phyloP scores from a whole-genome alignment of 2,797 vertebrate species.

The Lateolabrax maculatus region DNA sequence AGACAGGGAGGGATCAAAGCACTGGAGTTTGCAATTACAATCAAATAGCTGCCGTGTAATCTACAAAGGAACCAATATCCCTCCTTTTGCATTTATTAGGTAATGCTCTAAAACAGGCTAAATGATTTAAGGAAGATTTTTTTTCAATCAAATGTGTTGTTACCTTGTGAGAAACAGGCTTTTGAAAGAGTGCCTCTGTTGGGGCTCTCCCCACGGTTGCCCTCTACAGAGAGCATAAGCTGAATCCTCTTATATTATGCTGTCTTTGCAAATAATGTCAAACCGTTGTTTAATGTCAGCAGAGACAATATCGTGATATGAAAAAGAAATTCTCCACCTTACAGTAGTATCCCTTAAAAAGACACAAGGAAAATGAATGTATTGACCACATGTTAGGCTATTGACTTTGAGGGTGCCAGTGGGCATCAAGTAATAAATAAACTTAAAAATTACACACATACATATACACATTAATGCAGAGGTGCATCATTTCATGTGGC shows the following conservation, averaged over 20 bases:
- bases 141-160: constrained; percentile 63
- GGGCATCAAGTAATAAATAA: neutral
- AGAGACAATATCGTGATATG: constrained; percentile 63
- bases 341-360: constrained; percentile 50
- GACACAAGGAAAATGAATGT: constrained; percentile 54
- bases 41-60: constrained; percentile 65
- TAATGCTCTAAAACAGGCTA: constrained; percentile 39
- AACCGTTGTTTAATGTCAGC: constrained; percentile 78
- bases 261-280: constrained; percentile 81
- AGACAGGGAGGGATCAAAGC: constrained; percentile 76
- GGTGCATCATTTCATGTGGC: constrained; percentile 1
- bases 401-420: constrained; percentile 25
- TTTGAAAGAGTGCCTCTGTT: constrained; percentile 56
- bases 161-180: constrained; percentile 52
- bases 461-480: neutral
- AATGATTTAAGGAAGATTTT: constrained; percentile 44
- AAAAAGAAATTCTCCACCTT: constrained; percentile 53
- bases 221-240: constrained; percentile 56
- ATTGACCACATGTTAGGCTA: constrained; percentile 47
- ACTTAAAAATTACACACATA: neutral
- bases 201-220: constrained; percentile 41
- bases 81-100: constrained; percentile 30
- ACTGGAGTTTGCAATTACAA: constrained; percentile 66
- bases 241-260: constrained; percentile 66
- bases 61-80: constrained; percentile 63